Base-by-base conservation (phyloP, 2,797 vertebrate genomes). In the Manis crassicaudata region DNA sequence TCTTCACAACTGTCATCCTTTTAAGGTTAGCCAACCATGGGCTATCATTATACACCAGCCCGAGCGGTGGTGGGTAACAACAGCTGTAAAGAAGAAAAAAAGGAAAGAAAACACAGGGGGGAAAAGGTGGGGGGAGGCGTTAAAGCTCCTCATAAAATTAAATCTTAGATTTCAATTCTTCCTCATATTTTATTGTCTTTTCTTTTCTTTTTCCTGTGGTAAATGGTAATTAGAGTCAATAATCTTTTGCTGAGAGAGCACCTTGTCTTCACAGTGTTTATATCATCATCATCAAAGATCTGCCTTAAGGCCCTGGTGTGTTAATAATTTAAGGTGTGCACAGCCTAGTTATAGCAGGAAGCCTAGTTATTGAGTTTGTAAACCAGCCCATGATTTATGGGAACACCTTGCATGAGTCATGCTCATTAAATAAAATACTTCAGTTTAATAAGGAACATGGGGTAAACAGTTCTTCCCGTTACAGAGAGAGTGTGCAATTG, bases 211-310 rank as follows among this genome's bases (percentile, higher is more conserved):
- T 98, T 98, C 98, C 98, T 98, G 98, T 98, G 99, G 99, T 99
- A 99, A 99, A 99, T 98, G 99, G 99, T 99, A 99, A 99, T 99
- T 99, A 99, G 98, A 99, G 99, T 99, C 99, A 99, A 99, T 99
- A 99, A 99, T 99, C 99, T 99, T 99, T 99, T 99, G 99, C 99
- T 99, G 99, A 99, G 99, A 99, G 99, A 99, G 99, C 99, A 99
- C 99, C 99, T 99, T 99, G 99, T 99, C 99, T 99, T 99, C 99
- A 98, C 99, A 99, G 99, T 99, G 99, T 99, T 99, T 99, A 99
- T 99, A 99, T 99, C 99, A 98, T 98, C 98, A 99, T 99, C 99
- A 99, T 99, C 99, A 99, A 99, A 99, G 99, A 99, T 99, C 98
- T 99, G 99, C 99, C 99, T 99, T 98, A 99, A 99, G 99, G 99